Conservation (phyloP, 2,797 vertebrate genomes). For the Myoxocephalus aenaeus region DNA sequence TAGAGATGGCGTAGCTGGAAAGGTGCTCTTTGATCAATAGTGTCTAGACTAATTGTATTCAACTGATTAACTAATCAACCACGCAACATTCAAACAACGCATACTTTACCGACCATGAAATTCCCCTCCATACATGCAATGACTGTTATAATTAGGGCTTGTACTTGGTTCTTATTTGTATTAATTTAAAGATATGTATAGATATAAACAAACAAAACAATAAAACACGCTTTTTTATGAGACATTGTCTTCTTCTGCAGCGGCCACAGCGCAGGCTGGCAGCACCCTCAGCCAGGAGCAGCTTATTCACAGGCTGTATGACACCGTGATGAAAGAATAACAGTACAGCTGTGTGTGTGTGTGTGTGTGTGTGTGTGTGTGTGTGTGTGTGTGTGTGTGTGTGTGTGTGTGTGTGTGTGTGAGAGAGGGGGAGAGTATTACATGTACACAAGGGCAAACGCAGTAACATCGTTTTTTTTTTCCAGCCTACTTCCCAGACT, state of each 20-base stretch:
- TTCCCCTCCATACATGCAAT: not conserved
- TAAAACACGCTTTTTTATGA: too few relatives aligned
- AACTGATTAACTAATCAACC: slow-evolving; percentile 20
- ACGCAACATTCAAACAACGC: slow-evolving; percentile 9
- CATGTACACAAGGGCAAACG: slow-evolving; percentile 24
- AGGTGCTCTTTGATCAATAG: slow-evolving; percentile 25
- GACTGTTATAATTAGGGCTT: not conserved
- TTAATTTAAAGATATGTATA: not conserved
- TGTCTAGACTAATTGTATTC: slow-evolving; percentile 17
- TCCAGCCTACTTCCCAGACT: slow-evolving; percentile 18
- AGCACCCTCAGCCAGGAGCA: not conserved
- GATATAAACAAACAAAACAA: not conserved
- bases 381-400: not conserved
- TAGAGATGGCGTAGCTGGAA: not conserved
- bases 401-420: not conserved
- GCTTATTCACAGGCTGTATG: not conserved
- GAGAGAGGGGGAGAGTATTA: not conserved
- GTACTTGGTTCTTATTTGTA: not conserved
- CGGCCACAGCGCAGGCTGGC: not conserved
- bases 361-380: not conserved
- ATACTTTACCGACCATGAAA: not conserved
- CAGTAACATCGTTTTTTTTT: slow-evolving; percentile 17
- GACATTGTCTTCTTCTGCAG: not conserved
- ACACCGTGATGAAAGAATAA: slow-evolving; percentile 12
- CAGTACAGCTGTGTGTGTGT: not conserved